These are phyloP conservation scores for Myrmophylax atrothorax DNA, from an alignment of 2,113 vertebrate genomes.

Conservation along the genomic window DNA sequence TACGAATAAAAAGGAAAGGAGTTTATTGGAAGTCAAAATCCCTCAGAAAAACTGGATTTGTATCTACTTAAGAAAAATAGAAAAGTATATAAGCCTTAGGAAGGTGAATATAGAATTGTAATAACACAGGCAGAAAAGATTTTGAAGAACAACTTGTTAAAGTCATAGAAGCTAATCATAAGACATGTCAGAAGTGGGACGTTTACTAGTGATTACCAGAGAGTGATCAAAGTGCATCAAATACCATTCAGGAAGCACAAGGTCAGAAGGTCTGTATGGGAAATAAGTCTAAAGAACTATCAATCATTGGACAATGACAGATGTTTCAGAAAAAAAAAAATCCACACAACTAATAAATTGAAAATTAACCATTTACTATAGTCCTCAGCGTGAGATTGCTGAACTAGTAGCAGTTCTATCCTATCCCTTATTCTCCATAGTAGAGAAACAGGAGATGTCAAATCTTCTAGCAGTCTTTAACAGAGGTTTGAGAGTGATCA, in stretches of 20 bases:
- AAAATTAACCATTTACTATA: background rate
- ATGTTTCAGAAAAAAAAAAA: background rate
- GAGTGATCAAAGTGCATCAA: background rate
- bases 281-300: background rate
- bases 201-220: background rate
- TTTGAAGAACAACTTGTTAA: background rate
- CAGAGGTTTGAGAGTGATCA: background rate
- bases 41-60: background rate
- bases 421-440: background rate
- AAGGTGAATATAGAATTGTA: background rate
- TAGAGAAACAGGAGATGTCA: background rate
- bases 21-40: background rate
- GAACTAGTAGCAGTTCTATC: background rate
- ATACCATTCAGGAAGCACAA: background rate
- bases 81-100: background rate
- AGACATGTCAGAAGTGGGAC: background rate
- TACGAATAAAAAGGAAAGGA: background rate
- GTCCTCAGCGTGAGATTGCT: background rate
- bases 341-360: background rate
- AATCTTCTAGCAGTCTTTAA: background rate
- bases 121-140: background rate
- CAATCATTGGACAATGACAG: background rate
- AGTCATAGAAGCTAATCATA: background rate
- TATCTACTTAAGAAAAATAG: background rate
- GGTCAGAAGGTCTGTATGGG: background rate